phyloP scores from a whole-genome alignment of 37 sponge, comb jelly and placozoan species.

The Dysidea cf. avara region DNA sequence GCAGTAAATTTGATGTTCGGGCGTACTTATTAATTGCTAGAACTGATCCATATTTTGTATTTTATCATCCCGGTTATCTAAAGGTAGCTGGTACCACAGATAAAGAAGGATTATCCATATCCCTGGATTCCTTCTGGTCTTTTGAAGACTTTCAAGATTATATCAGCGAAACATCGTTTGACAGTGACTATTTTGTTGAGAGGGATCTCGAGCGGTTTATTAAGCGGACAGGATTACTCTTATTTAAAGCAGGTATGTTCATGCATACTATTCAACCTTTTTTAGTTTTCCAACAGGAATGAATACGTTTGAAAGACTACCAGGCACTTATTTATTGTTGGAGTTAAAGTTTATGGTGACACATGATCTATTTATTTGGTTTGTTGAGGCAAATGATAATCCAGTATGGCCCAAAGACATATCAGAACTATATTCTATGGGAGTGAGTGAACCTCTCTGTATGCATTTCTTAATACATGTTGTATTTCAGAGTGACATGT shows the following conservation, averaged over 20 bases:
- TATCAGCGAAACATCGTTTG: conserved; percentile 42
- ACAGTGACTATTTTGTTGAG: conserved; percentile 49
- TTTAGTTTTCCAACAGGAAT: too few relatives aligned
- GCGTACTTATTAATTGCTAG: conserved; percentile 66
- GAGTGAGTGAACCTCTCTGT: conserved; percentile 51
- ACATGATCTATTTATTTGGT: conserved; percentile 48
- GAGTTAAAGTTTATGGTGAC: conserved; percentile 80
- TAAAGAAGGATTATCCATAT: conserved; percentile 19
- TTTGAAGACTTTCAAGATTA: conserved; percentile 73
- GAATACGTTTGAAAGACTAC: too few relatives aligned
- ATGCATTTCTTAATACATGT: too few relatives aligned
- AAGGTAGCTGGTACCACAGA: conserved; percentile 41
- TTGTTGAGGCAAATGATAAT: conserved; percentile 87
- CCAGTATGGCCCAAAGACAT: conserved; percentile 77
- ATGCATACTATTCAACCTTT: too few relatives aligned
- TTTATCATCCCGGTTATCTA: conserved; percentile 82
- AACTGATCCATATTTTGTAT: conserved; percentile 69
- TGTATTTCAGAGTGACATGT: conserved; percentile 56
- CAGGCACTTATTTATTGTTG: conserved; percentile 67
- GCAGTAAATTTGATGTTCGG: conserved; percentile 81
- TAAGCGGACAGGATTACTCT: conserved; percentile 59
- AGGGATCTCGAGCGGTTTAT: conserved; percentile 59
- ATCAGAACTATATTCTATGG: conserved; percentile 33
- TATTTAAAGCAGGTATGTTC: conserved; percentile 71
- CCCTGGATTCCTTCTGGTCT: conserved; percentile 74